Evolutionary conservation across 2,888 invertebrate genomes (phyloP).

Genomic region (Agrochola lota): DNA sequence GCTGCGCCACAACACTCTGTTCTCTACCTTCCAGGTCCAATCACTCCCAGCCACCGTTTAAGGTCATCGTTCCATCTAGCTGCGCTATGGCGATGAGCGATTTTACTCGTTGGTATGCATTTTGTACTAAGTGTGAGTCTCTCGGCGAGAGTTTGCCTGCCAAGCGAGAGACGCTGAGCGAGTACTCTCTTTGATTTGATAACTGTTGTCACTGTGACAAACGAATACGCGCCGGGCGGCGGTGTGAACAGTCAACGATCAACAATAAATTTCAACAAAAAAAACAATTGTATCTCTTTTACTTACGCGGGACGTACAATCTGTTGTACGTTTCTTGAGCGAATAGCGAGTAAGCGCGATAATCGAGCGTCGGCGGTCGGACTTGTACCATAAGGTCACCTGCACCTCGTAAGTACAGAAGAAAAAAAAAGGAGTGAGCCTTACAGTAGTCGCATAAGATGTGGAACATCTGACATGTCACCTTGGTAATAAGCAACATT

Average conservation of each 20-base stretch:
- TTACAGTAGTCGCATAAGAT: no score
- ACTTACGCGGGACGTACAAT: not conserved
- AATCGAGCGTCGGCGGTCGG: no score
- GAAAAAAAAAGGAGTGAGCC: not conserved
- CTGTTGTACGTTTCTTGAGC: not conserved
- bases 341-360: no score
- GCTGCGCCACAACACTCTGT: no score
- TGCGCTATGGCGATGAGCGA: not conserved
- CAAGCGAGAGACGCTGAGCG: not conserved
- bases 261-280: no score
- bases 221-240: not conserved
- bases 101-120: not conserved
- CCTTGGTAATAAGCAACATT: no score
- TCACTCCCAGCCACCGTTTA: no score
- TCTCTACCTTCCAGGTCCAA: no score
- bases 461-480: no score
- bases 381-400: not conserved
- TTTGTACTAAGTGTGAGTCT: not conserved
- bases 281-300: not conserved
- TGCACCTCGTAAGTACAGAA: not conserved
- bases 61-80: no score
- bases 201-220: not conserved
- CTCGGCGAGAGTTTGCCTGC: not conserved
- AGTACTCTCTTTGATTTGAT: not conserved
- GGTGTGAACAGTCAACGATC: not conserved